Evolutionary conservation across 2,888 invertebrate genomes (phyloP), one percentile per base, ranked within the genome.

Genomic region (Mellilla xanthometata): DNA sequence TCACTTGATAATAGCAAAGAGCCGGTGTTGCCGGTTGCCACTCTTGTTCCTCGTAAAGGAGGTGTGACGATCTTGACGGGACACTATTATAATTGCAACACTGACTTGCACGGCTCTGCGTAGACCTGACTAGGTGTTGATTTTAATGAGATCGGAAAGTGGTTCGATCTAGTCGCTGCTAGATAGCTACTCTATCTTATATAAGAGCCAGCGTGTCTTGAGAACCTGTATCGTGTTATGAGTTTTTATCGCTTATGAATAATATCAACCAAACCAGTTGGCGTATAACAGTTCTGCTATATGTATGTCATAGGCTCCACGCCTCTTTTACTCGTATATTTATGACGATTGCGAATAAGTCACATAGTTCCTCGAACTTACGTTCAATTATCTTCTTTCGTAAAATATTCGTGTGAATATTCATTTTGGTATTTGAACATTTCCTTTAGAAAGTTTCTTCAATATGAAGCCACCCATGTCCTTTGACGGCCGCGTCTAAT

Each of bases 91-190:
- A 69, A 54, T 72, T 68, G 66, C 72, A 68, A 75, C 75, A 76
- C 62, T 58, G 54, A 24, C 61, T 53, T 63, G 66, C 70, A 62
- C 8, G 8, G n/a, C 8, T 24, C n/a, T 7, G 63, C 54, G 61
- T 62, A 55, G 64, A 66, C 70, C 64, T 65, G 62, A 63, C 60
- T 65, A 55, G 61, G 58, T 64, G 68, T 65, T 73, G 47, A 49
- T 68, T 65, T 72, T 75, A 78, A 79, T 74, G 69, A 76, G 68
- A 72, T 72, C 69, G 65, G 66, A 72, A 72, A 74, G 72, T 66
- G 53, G 75, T 63, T 54, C 57, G 32, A 45, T 39, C 49, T 39
- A 47, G 55, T 58, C 49, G 38, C 34, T 44, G 42, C 36, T 56
- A 53, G 39, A 56, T 56, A 39, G 48, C 46, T 50, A 49, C 44